phyloP scores from a whole-genome alignment of 2,888 invertebrate species.

The Crepidodera aurea region DNA sequence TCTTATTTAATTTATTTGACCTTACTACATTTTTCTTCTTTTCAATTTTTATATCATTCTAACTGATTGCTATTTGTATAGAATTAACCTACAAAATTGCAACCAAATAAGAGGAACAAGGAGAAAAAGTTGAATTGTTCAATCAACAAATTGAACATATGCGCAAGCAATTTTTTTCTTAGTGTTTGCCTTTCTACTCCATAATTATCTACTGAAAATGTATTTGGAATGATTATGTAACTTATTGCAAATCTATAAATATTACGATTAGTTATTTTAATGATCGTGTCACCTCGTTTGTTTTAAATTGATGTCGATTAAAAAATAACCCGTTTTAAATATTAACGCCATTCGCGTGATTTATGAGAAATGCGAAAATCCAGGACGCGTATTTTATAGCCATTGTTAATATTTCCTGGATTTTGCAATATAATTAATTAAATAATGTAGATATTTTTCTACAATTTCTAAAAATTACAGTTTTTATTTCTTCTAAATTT shows the following conservation, averaged over 20 bases:
- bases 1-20: no score
- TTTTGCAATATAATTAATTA: no score
- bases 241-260: constrained; percentile 5
- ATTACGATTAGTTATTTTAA: constrained; percentile 2
- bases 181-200: constrained; percentile 16
- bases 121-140: background rate
- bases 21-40: no score
- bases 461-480: no score
- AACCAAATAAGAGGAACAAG: background rate
- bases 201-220: constrained; percentile 17
- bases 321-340: background rate
- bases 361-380: background rate
- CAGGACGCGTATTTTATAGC: no score
- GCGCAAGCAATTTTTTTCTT: background rate
- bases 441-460: no score
- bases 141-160: background rate
- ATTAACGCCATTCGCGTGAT: background rate
- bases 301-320: background rate
- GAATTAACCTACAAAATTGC: no score
- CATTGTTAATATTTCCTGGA: no score
- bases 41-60: no score
- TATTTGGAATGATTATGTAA: constrained; percentile 24
- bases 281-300: background rate
- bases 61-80: no score
- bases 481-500: no score